A percentile compares a stretch with the other conserved stretches of the same genome.
These are phyloP conservation scores for Pammene aurita DNA, from an alignment of 2,888 invertebrate species.

Conservation along the genomic window DNA sequence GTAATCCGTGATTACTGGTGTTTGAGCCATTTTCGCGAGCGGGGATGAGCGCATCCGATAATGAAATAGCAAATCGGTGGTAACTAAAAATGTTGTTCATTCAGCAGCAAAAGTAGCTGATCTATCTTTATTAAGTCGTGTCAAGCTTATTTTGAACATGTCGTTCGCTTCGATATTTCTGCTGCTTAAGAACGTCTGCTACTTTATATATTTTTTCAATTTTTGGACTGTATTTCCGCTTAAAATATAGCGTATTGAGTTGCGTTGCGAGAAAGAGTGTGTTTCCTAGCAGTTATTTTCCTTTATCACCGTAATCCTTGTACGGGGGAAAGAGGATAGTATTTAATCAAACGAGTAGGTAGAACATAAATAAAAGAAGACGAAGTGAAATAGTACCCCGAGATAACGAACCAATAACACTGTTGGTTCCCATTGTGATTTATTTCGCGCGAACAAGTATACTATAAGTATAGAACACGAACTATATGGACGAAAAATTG, in stretches of 20 bases:
- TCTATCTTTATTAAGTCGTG: too few species aligned
- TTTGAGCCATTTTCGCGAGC: constrained; percentile 11
- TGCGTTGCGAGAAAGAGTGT: not conserved
- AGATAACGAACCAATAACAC: constrained; percentile 26
- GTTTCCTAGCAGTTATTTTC: not conserved
- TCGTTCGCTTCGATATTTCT: not conserved
- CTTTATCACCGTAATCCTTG: constrained; percentile 3
- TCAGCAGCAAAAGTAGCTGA: too few species aligned
- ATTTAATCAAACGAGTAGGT: constrained; percentile 20
- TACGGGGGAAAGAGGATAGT: not conserved
- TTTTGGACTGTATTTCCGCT: not conserved
- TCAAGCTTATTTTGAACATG: too few species aligned
- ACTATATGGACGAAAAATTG: too few species aligned
- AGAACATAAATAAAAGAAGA: constrained; percentile 25
- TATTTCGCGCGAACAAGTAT: constrained; percentile 5
- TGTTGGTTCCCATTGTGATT: constrained; percentile 4
- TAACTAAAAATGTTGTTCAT: constrained; percentile 23
- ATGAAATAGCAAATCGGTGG: constrained; percentile 27
- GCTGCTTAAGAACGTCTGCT: not conserved
- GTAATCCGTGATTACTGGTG: constrained; percentile 34
- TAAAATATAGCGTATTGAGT: not conserved
- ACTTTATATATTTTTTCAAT: not conserved
- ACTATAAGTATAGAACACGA: not conserved
- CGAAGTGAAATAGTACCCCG: constrained; percentile 17
- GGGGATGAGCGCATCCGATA: constrained; percentile 10